A percentile compares a stretch with the other conserved stretches of the same genome.
Evolutionary conservation across 1,140 invertebrate genomes (phyloP).

Genomic region (Meloidogyne hapla): DNA sequence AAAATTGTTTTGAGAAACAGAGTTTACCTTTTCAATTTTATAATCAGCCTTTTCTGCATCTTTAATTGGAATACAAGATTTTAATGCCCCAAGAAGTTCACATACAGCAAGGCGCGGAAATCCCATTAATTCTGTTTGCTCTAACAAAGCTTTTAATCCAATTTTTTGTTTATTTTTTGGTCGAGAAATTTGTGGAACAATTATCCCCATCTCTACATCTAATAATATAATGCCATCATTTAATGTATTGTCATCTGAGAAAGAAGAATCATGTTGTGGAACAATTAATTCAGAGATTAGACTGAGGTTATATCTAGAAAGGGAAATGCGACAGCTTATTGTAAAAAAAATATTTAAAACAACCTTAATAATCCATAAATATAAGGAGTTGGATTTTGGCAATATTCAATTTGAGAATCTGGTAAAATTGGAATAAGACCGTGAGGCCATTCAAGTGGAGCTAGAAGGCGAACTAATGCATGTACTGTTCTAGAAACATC

Average conservation of each 20-base stretch:
- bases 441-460: slow-evolving; percentile 48
- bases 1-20: neutral
- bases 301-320: slow-evolving; percentile 45
- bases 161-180: slow-evolving; percentile 3
- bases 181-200: slow-evolving; percentile 32
- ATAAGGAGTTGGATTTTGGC: slow-evolving; percentile 48
- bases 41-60: slow-evolving; percentile 39
- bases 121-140: slow-evolving; percentile 38
- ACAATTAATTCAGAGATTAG: slow-evolving; percentile 21
- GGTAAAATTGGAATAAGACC: slow-evolving; percentile 51
- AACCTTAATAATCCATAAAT: slow-evolving; percentile 50
- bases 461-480: slow-evolving; percentile 42
- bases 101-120: slow-evolving; percentile 41
- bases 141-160: slow-evolving; percentile 40
- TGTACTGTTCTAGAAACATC: slow-evolving; percentile 44
- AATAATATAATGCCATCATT: slow-evolving; percentile 43
- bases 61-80: slow-evolving; percentile 35
- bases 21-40: slow-evolving; percentile 49
- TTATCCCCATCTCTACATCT: slow-evolving; percentile 48
- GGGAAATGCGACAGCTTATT: too few species aligned
- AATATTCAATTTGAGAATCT: slow-evolving; percentile 47
- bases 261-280: slow-evolving; percentile 15
- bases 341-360: too few species aligned
- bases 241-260: neutral
- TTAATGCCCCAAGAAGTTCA: slow-evolving; percentile 38